phyloP scores from a whole-genome alignment of 2,888 invertebrate genomes.

The Drosophila peninsularis region DNA sequence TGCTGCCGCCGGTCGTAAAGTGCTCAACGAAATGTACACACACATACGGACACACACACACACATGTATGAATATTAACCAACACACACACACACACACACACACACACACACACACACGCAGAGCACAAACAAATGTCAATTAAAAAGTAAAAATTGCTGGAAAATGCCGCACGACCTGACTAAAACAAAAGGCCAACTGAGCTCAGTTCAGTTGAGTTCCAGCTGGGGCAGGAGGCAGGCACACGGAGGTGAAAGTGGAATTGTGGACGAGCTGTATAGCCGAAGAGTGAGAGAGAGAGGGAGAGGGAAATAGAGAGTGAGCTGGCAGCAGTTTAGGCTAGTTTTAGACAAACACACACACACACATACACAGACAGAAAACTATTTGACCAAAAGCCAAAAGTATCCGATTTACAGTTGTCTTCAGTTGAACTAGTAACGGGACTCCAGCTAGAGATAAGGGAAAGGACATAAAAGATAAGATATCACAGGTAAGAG shows the following conservation, averaged over 20 bases:
- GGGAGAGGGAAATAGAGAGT: too few species aligned
- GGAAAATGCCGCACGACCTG: conserved; percentile 75
- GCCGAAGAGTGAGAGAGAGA: too few species aligned
- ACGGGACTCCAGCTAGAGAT: background rate
- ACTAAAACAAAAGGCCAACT: conserved; percentile 63
- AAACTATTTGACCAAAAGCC: background rate
- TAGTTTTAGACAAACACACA: background rate
- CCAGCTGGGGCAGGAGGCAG: background rate
- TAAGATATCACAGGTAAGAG: background rate
- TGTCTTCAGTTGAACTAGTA: background rate
- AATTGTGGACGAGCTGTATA: background rate
- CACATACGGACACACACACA: conserved; percentile 16
- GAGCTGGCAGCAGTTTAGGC: conserved; percentile 2
- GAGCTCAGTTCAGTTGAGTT: conserved; percentile 2
- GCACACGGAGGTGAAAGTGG: background rate
- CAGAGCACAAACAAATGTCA: conserved; percentile 73
- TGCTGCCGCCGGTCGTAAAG: conserved; percentile 64
- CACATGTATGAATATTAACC: conserved; percentile 24
- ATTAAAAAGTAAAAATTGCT: conserved; percentile 80
- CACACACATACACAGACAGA: background rate
- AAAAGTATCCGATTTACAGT: conserved; percentile 1
- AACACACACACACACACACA: conserved; percentile 3
- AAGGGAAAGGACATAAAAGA: background rate
- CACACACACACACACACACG: conserved; percentile 16
- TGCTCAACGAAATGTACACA: conserved; percentile 51